Evolutionary conservation across 2,113 vertebrate genomes (phyloP), one percentile per base, ranked within the genome.

Genomic region (Planiliza haematocheilus): DNA sequence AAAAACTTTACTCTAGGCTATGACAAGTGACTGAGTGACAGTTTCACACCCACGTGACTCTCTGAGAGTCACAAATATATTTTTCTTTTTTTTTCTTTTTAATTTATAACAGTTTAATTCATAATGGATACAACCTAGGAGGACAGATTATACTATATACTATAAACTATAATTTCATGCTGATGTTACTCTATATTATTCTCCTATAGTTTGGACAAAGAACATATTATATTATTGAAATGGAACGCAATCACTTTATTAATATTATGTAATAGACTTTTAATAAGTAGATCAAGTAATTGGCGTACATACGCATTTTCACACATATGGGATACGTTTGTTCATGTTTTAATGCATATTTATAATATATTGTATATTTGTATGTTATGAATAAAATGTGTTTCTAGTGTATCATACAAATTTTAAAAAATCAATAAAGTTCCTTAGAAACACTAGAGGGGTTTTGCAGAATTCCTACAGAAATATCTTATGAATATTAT

Each of bases 1-100:
- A 30, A 30, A 30, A 5, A 50, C 20, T 41, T 58, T 61, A 69
- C 24, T 76, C 6, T 30, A n/a, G 51, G 36, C 51, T 60, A 24
- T 14, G 42, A 55, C 30, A 42, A 34, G 4, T 65, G 2, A 34
- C 3, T n/a, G 12, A 16, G 60, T 59, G 30, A 21, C 16, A 18
- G 10, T 69, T 41, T 68, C 16, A 34, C 2, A 52, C 48, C 4
- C 21, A 42, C 16, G 18, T 63, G 14, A 43, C 48, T 75, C 67
- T 17, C 17, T 24, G 17, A 16, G 24, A n/a, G 18, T 20, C 14
- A 62, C 2, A 30, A 2, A 5, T 30, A 30, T 30, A 2, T 30
- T 30, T 3, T 30, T 30, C 2, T 30, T 30, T 3, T 30, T 30
- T 3, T 30, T 52, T 21, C 1, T 7, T 45, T 60, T 60, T 43